A percentile compares a stretch with the other conserved stretches of the same genome.
These are phyloP conservation scores for Enteromius anoplus DNA, from an alignment of 2,797 vertebrate species.

Conservation along the genomic window DNA sequence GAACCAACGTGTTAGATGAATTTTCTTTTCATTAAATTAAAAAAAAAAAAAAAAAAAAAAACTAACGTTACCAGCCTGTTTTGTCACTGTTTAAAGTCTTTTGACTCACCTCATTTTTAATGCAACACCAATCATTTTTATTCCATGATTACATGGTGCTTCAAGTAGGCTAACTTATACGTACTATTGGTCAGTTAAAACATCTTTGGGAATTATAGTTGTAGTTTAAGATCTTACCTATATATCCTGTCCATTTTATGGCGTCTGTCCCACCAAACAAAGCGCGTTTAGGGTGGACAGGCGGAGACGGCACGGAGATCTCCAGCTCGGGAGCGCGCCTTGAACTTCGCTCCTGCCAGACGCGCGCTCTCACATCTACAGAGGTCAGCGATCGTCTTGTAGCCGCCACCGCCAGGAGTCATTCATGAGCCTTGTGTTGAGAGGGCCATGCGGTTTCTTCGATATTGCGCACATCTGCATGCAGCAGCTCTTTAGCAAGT, in stretches of 20 bases:
- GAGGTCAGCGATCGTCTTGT: background rate
- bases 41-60: background rate
- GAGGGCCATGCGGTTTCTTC: background rate
- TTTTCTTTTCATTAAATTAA: background rate
- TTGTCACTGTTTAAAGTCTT: background rate
- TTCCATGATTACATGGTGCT: background rate
- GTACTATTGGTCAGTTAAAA: background rate
- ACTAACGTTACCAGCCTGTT: too few relatives aligned
- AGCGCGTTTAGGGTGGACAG: slow-evolving; percentile 47
- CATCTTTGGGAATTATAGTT: background rate
- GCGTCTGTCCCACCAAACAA: slow-evolving; percentile 52
- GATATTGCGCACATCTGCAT: background rate
- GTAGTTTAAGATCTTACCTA: slow-evolving; percentile 63
- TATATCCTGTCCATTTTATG: slow-evolving; percentile 62
- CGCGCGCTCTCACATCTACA: background rate
- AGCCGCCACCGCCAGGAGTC: slow-evolving; percentile 38
- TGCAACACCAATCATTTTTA: background rate
- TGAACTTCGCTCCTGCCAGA: slow-evolving; percentile 49
- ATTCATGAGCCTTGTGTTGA: background rate
- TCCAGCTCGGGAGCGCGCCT: slow-evolving; percentile 70
- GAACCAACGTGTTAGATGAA: background rate
- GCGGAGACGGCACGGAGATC: slow-evolving; percentile 77
- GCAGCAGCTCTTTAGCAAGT: background rate
- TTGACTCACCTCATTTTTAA: background rate
- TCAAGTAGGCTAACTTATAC: background rate